These are phyloP conservation scores for Myripristis jacobus DNA, from an alignment of 2,797 vertebrate genomes.

Conservation along the genomic window DNA sequence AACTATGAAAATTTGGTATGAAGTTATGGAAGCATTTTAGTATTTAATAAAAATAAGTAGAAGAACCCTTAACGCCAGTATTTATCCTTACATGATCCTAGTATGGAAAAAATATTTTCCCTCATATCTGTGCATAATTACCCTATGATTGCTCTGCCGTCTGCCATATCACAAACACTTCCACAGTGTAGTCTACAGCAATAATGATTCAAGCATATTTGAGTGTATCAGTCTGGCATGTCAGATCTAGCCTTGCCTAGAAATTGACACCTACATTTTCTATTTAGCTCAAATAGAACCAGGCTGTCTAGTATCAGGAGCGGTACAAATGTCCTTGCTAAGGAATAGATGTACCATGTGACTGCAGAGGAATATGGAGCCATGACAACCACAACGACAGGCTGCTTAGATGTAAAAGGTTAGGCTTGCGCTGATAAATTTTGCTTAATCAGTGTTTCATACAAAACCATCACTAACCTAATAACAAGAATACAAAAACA, in stretches of 20 bases:
- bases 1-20: too few species aligned
- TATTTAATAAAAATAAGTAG: too few species aligned
- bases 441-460: neutral
- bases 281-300: neutral
- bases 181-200: neutral
- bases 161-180: neutral
- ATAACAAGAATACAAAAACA: neutral
- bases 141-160: neutral
- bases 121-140: conserved; percentile 5
- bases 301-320: neutral
- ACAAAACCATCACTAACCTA: neutral
- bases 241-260: neutral
- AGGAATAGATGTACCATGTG: conserved; percentile 9
- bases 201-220: conserved; percentile 8
- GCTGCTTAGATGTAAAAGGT: conserved; percentile 17
- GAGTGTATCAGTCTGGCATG: neutral
- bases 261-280: conserved; percentile 1
- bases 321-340: neutral
- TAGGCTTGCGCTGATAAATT: neutral
- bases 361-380: conserved; percentile 33
- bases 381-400: conserved; percentile 35
- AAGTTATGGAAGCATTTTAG: too few species aligned
- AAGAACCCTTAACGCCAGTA: too few species aligned
- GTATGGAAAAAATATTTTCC: neutral
- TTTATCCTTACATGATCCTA: neutral